A percentile compares a stretch with the other conserved stretches of the same genome.
Evolutionary conservation across 2,797 vertebrate species (phyloP).

Genomic region (Oreonectes daqikongensis): DNA sequence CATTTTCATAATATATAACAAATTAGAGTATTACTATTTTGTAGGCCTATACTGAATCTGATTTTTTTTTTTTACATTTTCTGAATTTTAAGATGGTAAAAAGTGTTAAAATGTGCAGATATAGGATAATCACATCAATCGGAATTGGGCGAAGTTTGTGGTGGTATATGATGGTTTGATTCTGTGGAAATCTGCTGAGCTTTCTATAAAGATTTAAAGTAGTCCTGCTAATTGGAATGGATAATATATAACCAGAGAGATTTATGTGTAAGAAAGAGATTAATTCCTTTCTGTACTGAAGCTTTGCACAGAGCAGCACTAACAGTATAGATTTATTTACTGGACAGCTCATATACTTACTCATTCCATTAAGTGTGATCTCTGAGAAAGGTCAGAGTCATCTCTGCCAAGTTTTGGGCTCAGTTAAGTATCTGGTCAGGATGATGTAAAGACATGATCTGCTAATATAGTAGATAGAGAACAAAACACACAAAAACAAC

Average conservation of each 20-base stretch:
- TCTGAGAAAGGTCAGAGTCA: constrained; percentile 11
- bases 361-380: not conserved
- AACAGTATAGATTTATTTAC: constrained; percentile 13
- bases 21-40: not conserved
- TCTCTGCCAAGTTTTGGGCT: constrained; percentile 4
- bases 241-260: constrained; percentile 9
- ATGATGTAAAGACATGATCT: not conserved
- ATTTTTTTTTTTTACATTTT: too few species aligned
- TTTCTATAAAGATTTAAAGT: not conserved
- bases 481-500: not conserved
- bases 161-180: not conserved
- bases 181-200: not conserved
- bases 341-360: constrained; percentile 3
- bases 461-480: not conserved
- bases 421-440: constrained; percentile 13
- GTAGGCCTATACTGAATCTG: too few species aligned
- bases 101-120: too few species aligned
- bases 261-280: constrained; percentile 16
- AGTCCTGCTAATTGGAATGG: not conserved
- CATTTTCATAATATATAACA: not conserved
- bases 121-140: too few species aligned
- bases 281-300: not conserved
- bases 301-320: constrained; percentile 11
- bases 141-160: not conserved
- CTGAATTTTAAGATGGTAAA: too few species aligned